A percentile compares a stretch with the other conserved stretches of the same genome.
Conservation (phyloP, 2,888 invertebrate species). For the Phymatocera aterrima region DNA sequence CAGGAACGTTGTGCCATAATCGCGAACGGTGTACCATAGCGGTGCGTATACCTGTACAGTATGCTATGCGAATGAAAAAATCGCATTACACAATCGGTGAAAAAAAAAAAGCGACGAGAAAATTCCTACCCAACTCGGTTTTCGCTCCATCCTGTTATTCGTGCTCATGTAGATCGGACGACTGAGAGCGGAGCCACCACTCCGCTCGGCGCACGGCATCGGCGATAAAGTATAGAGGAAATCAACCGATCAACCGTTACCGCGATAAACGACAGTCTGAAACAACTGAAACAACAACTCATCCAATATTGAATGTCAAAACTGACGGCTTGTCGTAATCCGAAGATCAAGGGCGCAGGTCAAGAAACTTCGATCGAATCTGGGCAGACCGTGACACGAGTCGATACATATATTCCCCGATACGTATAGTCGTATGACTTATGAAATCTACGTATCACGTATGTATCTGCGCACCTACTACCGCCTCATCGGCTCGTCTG, state of each 20-base stretch:
- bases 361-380: constrained; percentile 1
- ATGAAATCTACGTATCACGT: too few relatives aligned
- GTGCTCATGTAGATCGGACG: too few relatives aligned
- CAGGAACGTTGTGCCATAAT: background rate
- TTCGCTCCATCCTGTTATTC: too few relatives aligned
- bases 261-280: background rate
- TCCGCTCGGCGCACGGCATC: too few relatives aligned
- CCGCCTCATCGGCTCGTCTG: too few relatives aligned
- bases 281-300: constrained; percentile 7
- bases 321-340: background rate
- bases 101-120: background rate
- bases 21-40: too few relatives aligned
- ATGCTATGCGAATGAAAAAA: constrained; percentile 17
- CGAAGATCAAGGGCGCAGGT: constrained; percentile 11
- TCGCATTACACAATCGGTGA: background rate
- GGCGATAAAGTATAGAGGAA: background rate
- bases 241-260: constrained; percentile 15
- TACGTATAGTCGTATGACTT: too few relatives aligned
- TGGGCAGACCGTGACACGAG: too few relatives aligned
- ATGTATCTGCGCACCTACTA: too few relatives aligned
- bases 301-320: constrained; percentile 20
- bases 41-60: too few relatives aligned
- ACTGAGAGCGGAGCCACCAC: too few relatives aligned
- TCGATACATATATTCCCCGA: background rate
- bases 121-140: too few relatives aligned